Evolutionary conservation across 2,797 vertebrate genomes (phyloP), one percentile per base, ranked within the genome.

Genomic region (Scleropages formosus): DNA sequence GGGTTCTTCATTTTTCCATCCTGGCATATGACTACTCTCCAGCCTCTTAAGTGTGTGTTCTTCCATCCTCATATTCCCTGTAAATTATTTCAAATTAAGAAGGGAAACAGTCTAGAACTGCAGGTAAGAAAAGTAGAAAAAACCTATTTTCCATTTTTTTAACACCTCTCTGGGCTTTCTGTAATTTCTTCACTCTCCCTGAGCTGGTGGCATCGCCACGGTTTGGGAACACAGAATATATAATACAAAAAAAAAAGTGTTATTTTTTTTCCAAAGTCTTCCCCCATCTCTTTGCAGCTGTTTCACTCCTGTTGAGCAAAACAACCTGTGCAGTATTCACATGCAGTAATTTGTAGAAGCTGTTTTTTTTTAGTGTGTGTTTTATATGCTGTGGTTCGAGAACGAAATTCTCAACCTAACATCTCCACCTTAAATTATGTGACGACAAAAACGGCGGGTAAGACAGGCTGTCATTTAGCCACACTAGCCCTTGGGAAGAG

Each of bases 401-500:
- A 70, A 44, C 86, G 88, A 56, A 51, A 80, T 79, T 79, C 64
- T 31, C 24, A 27, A 20, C 10, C 26, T 49, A 39, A 6, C 13
- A 31, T 59, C 26, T 71, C 26, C 49, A 64, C 10, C 47, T n/a
- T 24, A 26, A 91, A 87, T 91, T 89, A 90, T 93, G 85, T 92
- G 95, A 95, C 95, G 89, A 93, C 90, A 93, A 87, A 89, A 58
- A 90, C 90, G 89, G 89, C 90, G 87, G 93, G 96, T 96, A 93
- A 95, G 94, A 95, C 91, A 92, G 91, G 88, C 94, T 92, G 95
- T 95, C 96, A 95, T 84, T 96, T 95, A 96, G 89, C 88, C 87
- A 79, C 75, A 82, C 88, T 90, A 94, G 93, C 94, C 95, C 96
- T 96, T 95, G 95, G 95, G 94, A 90, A 93, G 89, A 92, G 90